Base-by-base conservation (phyloP, 2,888 invertebrate species). In the Diarsia dahlii region DNA sequence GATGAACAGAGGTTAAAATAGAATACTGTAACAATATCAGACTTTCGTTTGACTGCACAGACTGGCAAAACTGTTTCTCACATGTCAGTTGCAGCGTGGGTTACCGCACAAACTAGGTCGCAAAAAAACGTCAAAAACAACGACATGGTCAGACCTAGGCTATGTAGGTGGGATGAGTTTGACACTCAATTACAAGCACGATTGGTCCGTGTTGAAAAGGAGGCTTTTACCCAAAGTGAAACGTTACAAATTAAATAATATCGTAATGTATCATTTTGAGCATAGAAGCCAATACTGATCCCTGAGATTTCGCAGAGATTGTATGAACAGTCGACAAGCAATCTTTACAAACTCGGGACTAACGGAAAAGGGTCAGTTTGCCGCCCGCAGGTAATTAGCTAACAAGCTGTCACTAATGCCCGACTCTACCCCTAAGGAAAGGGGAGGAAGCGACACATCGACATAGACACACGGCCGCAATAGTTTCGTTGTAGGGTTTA, bases 351-450 rank as follows among this genome's bases (percentile, higher is more conserved):
- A 52, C 76, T 77, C 46, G 28, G 65, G 64, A 74, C 72, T 74
- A 78, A 58, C 60, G 63, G 67, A 39, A 78, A 78, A 76, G 79
- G 85, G 82, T 81, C 76, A 78, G 72, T 76, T 75, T 78, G 56
- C 70, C 71, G 81, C 66, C 63, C 74, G 72, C 70, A 78, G 80
- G 75, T 79, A 84, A 86, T 86, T 84, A 84, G 72, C 77, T 81
- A 87, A 84, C 85, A 87, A 87, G 78, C 79, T 75, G 88, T 73
- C 82, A 81, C 87, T 87, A 84, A 87, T 88, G 76, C 87, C 74
- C 76, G 81, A 75, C 71, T 87, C 69, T 76, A 73, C 76, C 85
- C 81, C 67, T 69, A 72, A 88, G 79, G 79, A 82, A 84, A 71
- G 78, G 88, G 87, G 88, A 79, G 79, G 72, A 74, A 64, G 50